These are phyloP conservation scores for Trachelus stipa DNA, from an alignment of 2,888 invertebrate genomes.

Conservation along the genomic window DNA sequence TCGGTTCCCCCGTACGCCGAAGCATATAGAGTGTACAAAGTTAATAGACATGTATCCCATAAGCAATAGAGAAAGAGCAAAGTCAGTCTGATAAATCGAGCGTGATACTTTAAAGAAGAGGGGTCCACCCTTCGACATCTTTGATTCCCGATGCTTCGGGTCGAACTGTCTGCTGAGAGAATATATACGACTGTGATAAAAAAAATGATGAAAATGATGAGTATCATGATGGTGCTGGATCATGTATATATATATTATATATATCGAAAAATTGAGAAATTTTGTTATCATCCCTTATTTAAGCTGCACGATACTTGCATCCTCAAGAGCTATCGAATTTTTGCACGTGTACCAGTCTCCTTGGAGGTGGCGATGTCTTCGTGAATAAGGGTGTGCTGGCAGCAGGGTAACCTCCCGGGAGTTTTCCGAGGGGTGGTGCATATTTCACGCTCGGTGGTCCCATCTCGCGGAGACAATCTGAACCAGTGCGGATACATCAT, in stretches of 20 bases:
- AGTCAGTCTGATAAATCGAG: background rate
- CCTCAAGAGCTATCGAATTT: background rate
- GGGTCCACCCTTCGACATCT: background rate
- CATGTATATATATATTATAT: no score
- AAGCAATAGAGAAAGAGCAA: background rate
- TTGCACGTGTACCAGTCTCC: slow-evolving; percentile 21
- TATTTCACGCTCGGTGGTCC: slow-evolving; percentile 66
- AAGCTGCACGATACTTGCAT: background rate
- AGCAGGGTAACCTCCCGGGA: slow-evolving; percentile 45
- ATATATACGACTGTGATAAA: background rate
- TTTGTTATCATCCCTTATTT: background rate
- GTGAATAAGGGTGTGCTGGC: slow-evolving; percentile 52
- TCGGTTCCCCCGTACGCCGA: background rate
- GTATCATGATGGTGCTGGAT: background rate
- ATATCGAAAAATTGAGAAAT: background rate
- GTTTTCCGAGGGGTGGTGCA: slow-evolving; percentile 61
- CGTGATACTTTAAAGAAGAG: background rate
- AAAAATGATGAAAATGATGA: background rate
- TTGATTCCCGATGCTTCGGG: background rate
- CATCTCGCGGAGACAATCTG: slow-evolving; percentile 66
- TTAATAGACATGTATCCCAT: background rate
- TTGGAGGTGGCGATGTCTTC: slow-evolving; percentile 56
- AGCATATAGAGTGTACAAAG: background rate
- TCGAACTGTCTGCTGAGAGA: background rate
- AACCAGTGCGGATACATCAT: slow-evolving; percentile 66